phyloP scores from a whole-genome alignment of 2,888 invertebrate species.

The Archaeoteleia sp. region DNA sequence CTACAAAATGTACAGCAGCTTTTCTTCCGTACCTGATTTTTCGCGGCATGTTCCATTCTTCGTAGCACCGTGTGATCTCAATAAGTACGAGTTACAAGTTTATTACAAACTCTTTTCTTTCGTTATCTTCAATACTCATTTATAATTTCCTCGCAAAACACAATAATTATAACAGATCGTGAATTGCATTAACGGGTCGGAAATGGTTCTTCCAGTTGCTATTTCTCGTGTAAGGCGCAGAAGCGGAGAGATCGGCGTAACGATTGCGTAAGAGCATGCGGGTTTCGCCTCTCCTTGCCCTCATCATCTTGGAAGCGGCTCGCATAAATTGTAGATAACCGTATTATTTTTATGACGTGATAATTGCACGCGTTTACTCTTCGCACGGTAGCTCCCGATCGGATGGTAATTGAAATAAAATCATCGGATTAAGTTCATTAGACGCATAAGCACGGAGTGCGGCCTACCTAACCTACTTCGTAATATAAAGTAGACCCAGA shows the following conservation, averaged over 20 bases:
- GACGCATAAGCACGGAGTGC: conserved; percentile 43
- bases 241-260: conserved; percentile 35
- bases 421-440: conserved; percentile 51
- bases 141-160: conserved; percentile 41
- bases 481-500: conserved; percentile 46
- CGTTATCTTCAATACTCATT: conserved; percentile 40
- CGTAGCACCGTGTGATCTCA: too few species aligned
- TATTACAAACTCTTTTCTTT: too few species aligned
- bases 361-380: conserved; percentile 40
- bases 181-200: conserved; percentile 43
- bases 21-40: too few species aligned
- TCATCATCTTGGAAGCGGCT: conserved; percentile 22
- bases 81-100: too few species aligned
- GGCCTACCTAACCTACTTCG: conserved; percentile 38
- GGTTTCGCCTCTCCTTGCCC: conserved; percentile 2
- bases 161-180: conserved; percentile 41
- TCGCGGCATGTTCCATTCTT: too few species aligned
- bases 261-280: conserved; percentile 45
- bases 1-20: too few species aligned
- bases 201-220: conserved; percentile 21
- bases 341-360: conserved; percentile 39
- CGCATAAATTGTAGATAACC: conserved; percentile 42
- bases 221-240: conserved; percentile 16
- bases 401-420: conserved; percentile 50
- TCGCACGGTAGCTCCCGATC: conserved; percentile 17